Evolutionary conservation across 2,113 vertebrate genomes (phyloP).

Genomic region (Pseudonaja textilis): DNA sequence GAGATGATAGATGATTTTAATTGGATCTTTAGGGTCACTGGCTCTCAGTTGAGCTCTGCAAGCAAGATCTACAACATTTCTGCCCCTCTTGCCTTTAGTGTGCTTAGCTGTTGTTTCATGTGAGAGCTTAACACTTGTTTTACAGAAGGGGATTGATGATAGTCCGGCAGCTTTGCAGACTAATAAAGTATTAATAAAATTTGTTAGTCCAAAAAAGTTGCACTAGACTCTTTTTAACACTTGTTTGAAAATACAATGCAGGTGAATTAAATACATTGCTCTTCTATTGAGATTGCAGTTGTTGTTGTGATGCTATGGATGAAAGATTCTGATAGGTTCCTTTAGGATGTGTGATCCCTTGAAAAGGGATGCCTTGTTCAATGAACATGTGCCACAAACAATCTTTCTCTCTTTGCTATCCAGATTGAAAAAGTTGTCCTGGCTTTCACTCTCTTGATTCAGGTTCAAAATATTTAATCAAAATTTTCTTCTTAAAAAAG

Average conservation of each 20-base stretch:
- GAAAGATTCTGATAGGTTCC: not conserved
- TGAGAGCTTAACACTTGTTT: not conserved
- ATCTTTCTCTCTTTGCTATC: constrained; percentile 6
- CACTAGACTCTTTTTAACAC: not conserved
- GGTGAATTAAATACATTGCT: not conserved
- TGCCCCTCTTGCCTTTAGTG: not conserved
- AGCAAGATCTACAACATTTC: not conserved
- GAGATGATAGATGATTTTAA: not conserved
- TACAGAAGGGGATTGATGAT: not conserved
- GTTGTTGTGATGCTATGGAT: not conserved
- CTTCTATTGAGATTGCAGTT: not conserved
- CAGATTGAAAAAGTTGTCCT: constrained; percentile 30
- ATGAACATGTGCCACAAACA: constrained; percentile 11
- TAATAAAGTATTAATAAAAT: not conserved
- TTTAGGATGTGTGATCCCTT: not conserved
- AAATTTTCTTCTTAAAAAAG: constrained; percentile 10
- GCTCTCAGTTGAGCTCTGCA: too few species aligned
- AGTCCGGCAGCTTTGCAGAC: not conserved
- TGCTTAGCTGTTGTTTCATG: not conserved
- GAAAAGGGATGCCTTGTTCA: not conserved
- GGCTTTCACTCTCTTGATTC: constrained; percentile 37
- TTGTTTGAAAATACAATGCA: not conserved
- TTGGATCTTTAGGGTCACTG: not conserved
- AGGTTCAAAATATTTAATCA: not conserved
- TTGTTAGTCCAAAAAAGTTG: not conserved